Evolutionary conservation across 2,113 vertebrate species (phyloP).

Genomic region (Gracilinanus agilis): DNA sequence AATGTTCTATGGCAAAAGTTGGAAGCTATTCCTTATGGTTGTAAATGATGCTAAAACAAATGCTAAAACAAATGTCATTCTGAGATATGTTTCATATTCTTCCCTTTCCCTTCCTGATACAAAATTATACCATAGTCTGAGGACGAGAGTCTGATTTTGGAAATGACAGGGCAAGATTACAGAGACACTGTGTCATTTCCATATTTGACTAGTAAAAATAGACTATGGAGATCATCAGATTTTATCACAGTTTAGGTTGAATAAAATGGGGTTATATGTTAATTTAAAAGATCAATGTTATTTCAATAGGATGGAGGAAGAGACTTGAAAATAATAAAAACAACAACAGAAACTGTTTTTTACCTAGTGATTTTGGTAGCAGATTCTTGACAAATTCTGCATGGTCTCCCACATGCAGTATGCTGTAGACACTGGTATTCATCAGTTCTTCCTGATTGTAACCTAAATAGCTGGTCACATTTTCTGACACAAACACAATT

Average conservation of each 20-base stretch:
- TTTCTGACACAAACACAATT: constrained; percentile 96
- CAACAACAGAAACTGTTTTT: constrained; percentile 24
- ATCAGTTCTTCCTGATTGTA: constrained; percentile 97
- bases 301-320: background rate
- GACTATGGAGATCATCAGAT: background rate
- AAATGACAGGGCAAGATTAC: background rate
- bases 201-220: background rate
- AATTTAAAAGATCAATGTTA: constrained; percentile 19
- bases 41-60: background rate
- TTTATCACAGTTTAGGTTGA: background rate
- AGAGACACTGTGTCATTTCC: background rate
- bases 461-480: constrained; percentile 94
- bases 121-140: background rate
- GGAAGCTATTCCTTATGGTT: background rate
- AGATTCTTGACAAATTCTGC: constrained; percentile 96
- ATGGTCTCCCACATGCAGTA: constrained; percentile 96
- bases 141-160: background rate
- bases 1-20: background rate
- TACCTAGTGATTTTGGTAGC: constrained; percentile 95
- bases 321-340: background rate
- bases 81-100: background rate
- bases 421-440: constrained; percentile 97
- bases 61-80: background rate
- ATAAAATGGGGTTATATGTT: constrained; percentile 22
- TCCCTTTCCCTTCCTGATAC: background rate